Conservation (phyloP, 2,113 vertebrate genomes). For the Cochlearius cochlearius region DNA sequence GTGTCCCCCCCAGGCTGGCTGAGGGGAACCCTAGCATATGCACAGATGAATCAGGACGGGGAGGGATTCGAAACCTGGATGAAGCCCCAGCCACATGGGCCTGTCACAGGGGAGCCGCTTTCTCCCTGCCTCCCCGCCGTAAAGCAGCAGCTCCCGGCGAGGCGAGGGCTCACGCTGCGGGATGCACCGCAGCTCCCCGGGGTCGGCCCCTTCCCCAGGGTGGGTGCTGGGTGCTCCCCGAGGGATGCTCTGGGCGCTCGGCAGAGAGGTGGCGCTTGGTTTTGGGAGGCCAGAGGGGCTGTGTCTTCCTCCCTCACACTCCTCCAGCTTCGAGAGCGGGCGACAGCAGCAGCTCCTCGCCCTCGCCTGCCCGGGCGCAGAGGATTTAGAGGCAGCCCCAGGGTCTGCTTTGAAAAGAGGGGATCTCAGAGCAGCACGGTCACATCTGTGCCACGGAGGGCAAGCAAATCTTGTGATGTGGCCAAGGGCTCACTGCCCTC, state of each 20-base stretch:
- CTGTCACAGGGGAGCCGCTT: not conserved
- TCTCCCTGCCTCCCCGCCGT: not conserved
- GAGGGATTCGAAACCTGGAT: not conserved
- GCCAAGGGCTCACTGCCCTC: not conserved
- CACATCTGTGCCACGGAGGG: not conserved
- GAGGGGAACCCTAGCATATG: accelerated
- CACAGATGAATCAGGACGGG: accelerated
- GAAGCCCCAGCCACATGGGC: not conserved
- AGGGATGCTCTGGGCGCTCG: not conserved
- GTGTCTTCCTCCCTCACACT: not conserved
- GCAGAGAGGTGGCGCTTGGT: not conserved
- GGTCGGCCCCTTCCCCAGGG: not conserved
- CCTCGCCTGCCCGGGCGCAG: accelerated
- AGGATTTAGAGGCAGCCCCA: not conserved
- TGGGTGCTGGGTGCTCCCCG: accelerated
- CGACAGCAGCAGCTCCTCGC: not conserved
- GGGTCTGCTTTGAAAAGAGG: not conserved
- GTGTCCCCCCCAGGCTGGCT: not conserved
- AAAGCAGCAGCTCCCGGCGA: not conserved
- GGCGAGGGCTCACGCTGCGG: not conserved
- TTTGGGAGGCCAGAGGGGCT: accelerated
- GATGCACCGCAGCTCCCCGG: not conserved
- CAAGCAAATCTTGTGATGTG: not conserved
- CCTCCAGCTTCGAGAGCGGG: not conserved
- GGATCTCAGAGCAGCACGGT: not conserved